A percentile compares a stretch with the other conserved stretches of the same genome.
Conservation (phyloP, 2,113 vertebrate species). For the Daubentonia madagascariensis region DNA sequence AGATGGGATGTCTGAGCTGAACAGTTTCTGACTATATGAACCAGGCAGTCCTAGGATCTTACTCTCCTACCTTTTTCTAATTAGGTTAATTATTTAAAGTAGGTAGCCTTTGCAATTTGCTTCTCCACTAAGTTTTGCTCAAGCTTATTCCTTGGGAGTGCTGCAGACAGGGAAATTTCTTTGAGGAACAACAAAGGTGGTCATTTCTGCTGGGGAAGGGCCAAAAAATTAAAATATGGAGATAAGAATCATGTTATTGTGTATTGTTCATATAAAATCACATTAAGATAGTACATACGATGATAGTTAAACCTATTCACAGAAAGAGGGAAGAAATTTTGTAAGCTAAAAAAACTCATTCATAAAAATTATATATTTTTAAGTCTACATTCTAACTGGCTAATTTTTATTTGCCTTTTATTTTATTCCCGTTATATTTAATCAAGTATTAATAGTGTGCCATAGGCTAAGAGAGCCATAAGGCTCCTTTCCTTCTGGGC, state of each 20-base stretch:
- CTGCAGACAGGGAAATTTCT: slow-evolving; percentile 18
- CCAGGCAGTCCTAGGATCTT: neutral
- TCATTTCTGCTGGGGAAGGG: neutral
- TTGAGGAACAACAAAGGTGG: neutral
- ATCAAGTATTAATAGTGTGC: neutral
- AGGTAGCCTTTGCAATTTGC: neutral
- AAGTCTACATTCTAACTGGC: neutral
- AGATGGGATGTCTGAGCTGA: neutral
- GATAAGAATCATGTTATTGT: slow-evolving; percentile 28
- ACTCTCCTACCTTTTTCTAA: neutral
- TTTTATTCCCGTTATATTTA: slow-evolving; percentile 29
- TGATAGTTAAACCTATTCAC: neutral
- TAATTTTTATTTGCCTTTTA: neutral
- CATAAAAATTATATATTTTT: slow-evolving; percentile 7
- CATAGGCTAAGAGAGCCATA: neutral
- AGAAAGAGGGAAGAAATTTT: neutral
- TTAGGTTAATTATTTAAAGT: neutral
- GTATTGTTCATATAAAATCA: slow-evolving; percentile 29
- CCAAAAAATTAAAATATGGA: slow-evolving; percentile 45
- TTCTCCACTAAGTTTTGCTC: neutral
- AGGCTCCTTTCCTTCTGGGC: neutral
- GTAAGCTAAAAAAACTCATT: neutral
- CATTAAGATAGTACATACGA: neutral
- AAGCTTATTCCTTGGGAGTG: neutral
- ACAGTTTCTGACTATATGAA: slow-evolving; percentile 11